A percentile compares a stretch with the other conserved stretches of the same genome.
These are phyloP conservation scores for Anolis sagrei DNA, from an alignment of 2,113 vertebrate species.

Conservation along the genomic window DNA sequence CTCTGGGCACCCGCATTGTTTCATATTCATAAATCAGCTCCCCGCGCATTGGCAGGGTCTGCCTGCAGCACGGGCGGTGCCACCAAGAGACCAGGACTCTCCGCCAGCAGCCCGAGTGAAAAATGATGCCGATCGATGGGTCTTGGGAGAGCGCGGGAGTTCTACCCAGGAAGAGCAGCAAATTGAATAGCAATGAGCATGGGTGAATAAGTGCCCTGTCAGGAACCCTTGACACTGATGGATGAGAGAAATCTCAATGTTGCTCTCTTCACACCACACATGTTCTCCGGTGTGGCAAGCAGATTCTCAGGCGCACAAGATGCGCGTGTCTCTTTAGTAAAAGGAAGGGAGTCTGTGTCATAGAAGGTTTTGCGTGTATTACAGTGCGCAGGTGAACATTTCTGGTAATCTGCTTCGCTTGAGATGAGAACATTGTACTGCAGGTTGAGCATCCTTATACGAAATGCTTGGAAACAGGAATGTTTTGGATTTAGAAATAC, in stretches of 20 bases:
- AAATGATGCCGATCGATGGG: slow-evolving; percentile 77
- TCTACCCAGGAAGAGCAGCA: slow-evolving; percentile 79
- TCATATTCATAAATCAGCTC: slow-evolving; percentile 82
- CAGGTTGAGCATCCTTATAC: too few species aligned
- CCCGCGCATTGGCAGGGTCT: slow-evolving; percentile 65
- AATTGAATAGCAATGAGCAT: slow-evolving; percentile 89
- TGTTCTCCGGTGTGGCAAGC: slow-evolving; percentile 66
- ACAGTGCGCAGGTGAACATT: neutral
- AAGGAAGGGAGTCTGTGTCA: neutral
- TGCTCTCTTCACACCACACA: slow-evolving; percentile 67
- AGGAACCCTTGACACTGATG: slow-evolving; percentile 87
- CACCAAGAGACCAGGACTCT: slow-evolving; percentile 69
- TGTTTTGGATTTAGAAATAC: too few species aligned
- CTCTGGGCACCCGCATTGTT: slow-evolving; percentile 68
- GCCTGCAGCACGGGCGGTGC: slow-evolving; percentile 69
- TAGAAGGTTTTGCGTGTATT: neutral
- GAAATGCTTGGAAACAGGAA: too few species aligned
- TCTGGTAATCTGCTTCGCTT: neutral
- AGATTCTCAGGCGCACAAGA: slow-evolving; percentile 63
- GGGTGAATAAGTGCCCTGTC: slow-evolving; percentile 90
- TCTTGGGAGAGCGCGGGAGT: slow-evolving; percentile 63
- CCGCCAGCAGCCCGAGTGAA: slow-evolving; percentile 74
- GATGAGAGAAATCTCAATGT: slow-evolving; percentile 79
- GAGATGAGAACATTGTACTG: neutral
- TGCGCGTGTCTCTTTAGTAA: slow-evolving; percentile 35